Conservation (phyloP, 2,113 vertebrate species). For the Muntiacus reevesi region DNA sequence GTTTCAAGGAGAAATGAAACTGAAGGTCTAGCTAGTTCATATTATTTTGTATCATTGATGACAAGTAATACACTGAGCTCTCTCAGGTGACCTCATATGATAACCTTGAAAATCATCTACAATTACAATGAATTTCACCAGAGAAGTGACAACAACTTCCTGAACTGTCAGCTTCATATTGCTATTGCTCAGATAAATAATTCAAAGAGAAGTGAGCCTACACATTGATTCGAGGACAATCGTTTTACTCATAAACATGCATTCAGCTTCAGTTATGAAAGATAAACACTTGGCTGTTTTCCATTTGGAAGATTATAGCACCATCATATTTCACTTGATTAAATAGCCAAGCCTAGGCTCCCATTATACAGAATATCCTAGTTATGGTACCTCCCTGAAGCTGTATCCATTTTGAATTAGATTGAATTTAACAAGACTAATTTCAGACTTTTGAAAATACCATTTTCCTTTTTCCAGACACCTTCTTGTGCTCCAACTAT, state of each 20-base stretch:
- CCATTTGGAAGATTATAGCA: neutral
- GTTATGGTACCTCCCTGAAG: conserved; percentile 26
- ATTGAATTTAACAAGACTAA: conserved; percentile 67
- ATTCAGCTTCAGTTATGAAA: conserved; percentile 14
- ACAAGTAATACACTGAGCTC: conserved; percentile 58
- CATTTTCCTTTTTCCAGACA: conserved; percentile 51
- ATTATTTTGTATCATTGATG: conserved; percentile 66
- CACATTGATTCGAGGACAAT: conserved; percentile 6
- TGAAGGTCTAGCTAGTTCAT: conserved; percentile 54
- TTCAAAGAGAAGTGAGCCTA: neutral
- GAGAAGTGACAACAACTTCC: neutral
- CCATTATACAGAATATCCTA: conserved; percentile 49
- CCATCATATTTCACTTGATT: conserved; percentile 59
- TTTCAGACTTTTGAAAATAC: conserved; percentile 59
- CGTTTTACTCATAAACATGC: conserved; percentile 21
- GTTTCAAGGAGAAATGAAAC: conserved; percentile 55
- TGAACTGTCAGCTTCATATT: neutral
- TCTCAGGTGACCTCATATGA: conserved; percentile 14
- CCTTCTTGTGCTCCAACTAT: conserved; percentile 59
- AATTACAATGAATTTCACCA: conserved; percentile 33
- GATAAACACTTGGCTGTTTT: neutral
- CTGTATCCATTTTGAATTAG: conserved; percentile 46
- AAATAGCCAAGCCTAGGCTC: conserved; percentile 35
- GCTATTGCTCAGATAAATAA: neutral
- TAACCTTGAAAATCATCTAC: conserved; percentile 45